Evolutionary conservation across 2,888 invertebrate genomes (phyloP).

Genomic region (Willowsia nigromaculata): DNA sequence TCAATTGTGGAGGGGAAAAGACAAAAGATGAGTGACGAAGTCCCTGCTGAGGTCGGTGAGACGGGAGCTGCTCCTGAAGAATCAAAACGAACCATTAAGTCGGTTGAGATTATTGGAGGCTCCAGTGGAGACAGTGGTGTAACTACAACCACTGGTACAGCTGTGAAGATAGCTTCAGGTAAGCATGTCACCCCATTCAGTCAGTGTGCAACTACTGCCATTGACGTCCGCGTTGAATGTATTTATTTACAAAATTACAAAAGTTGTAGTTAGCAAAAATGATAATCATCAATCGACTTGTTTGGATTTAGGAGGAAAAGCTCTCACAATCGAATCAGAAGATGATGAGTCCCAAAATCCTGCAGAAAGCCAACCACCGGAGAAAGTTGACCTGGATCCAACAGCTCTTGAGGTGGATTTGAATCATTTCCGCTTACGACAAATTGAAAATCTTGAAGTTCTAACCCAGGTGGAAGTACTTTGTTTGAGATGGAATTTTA

Average conservation of each 20-base stretch:
- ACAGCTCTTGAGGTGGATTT: slow-evolving; percentile 89
- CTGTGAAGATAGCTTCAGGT: neutral
- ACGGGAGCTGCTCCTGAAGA: neutral
- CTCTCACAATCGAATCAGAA: slow-evolving; percentile 36
- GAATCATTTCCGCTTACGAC: slow-evolving; percentile 92
- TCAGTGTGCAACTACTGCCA: neutral
- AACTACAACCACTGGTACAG: neutral
- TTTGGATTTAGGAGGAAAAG: slow-evolving; percentile 1
- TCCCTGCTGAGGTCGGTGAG: neutral
- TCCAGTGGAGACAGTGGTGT: neutral
- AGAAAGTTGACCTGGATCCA: slow-evolving; percentile 84
- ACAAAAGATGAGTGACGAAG: neutral
- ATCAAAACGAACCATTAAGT: neutral
- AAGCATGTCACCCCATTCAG: neutral
- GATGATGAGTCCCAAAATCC: slow-evolving; percentile 50
- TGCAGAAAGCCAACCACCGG: slow-evolving; percentile 28
- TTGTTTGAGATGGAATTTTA: slow-evolving; percentile 95
- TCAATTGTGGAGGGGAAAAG: no score
- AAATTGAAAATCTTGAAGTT: slow-evolving; percentile 91
- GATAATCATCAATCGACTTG: no score
- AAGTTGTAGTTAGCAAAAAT: no score
- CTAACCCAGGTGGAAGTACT: slow-evolving; percentile 88
- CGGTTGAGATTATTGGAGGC: neutral
- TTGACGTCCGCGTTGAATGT: neutral
- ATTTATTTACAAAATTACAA: no score